Base-by-base conservation (phyloP, 2,797 vertebrate species). In the Hyperoplus lanceolatus region DNA sequence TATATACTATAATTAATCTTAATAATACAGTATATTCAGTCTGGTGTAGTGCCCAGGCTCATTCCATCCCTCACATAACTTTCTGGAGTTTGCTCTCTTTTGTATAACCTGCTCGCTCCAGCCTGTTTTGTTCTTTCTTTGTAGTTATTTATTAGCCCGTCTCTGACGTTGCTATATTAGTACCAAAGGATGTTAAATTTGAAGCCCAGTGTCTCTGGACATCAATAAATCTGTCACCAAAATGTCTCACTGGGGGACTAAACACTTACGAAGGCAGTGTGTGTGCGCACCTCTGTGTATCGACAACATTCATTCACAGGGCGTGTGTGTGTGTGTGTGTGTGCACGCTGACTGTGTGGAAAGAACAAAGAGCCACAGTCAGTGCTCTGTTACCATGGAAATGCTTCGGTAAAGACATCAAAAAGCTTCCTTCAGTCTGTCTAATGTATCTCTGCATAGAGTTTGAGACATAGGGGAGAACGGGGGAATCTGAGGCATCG, bases 361-460 rank as follows among this genome's bases (percentile, higher is more conserved):
- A 51, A 63, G 76, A 77, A 88, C 80, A 89, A 81, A 85, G 83
- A 59, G 56, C 72, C 77, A 50, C 74, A 79, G 76, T 90, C 56
- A 56, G 41, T 9, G 70, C 70, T 72, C 45, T 38, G 87, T 88
- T 92, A 55, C 83, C 77, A 89, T 87, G 83, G 83, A 73, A 71
- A 89, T 48, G 43, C 76, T 73, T 84, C 55, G 69, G 69, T 16
- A 1, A 29, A 66, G 61, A 81, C 78, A 82, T 90, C 77, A 91
- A 84, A 84, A 88, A 67, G 21, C 6, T 57, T 62, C 16, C 56
- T 70, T 75, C 73, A 70, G 66, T 75, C 42, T 45, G 67, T 60
- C 14, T 38, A 21, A 64, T 80, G 77, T 41, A 64, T 72, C 46
- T 71, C 62, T 11, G 57, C 54, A 29, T 4, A 76, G 72, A 70